Evolutionary conservation across 2,888 invertebrate species (phyloP).

Genomic region (Lottia scabra): DNA sequence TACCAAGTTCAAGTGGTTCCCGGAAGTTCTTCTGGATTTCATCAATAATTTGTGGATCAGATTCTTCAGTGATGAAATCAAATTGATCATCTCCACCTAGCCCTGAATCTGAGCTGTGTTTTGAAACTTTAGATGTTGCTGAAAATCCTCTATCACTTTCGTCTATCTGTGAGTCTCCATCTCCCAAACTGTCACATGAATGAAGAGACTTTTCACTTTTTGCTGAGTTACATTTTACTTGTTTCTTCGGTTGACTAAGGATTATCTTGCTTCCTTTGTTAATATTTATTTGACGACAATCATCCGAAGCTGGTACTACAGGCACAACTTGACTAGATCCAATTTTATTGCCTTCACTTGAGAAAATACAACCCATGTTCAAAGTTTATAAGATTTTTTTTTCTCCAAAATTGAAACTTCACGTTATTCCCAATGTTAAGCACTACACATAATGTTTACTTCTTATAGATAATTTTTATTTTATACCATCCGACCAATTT

Average conservation of each 20-base stretch:
- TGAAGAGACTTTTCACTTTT: constrained; percentile 37
- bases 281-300: too few relatives aligned
- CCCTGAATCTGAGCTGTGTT: constrained; percentile 63
- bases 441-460: too few relatives aligned
- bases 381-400: too few relatives aligned
- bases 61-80: constrained; percentile 58
- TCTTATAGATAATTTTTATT: too few relatives aligned
- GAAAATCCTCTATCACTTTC: constrained; percentile 55
- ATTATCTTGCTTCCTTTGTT: too few relatives aligned
- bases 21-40: constrained; percentile 50
- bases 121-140: constrained; percentile 57
- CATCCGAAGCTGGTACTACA: too few relatives aligned
- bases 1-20: constrained; percentile 51
- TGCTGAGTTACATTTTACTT: constrained; percentile 31
- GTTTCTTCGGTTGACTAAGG: constrained; percentile 24
- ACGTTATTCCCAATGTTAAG: too few relatives aligned
- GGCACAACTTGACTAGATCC: too few relatives aligned
- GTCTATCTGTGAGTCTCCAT: constrained; percentile 30
- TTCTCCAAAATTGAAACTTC: too few relatives aligned
- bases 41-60: constrained; percentile 44
- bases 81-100: constrained; percentile 51
- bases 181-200: constrained; percentile 40
- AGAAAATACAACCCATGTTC: too few relatives aligned
- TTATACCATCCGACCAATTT: too few relatives aligned
- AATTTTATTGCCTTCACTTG: too few relatives aligned